Conservation (phyloP, 2,888 invertebrate genomes). For the Caenorhabditis sp. region DNA sequence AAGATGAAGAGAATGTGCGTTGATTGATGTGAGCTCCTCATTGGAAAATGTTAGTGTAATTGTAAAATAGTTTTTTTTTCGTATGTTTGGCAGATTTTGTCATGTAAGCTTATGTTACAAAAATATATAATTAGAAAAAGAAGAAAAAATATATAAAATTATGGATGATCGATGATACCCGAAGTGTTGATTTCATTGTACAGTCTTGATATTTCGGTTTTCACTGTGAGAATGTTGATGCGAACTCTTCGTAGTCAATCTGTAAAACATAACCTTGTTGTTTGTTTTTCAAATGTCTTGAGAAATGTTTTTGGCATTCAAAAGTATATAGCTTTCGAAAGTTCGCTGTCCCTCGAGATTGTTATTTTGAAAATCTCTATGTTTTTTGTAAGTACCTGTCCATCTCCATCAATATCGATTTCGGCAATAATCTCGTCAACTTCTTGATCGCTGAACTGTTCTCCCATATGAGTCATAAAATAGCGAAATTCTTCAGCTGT, state of each 20-base stretch:
- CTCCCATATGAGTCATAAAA: conserved; percentile 71
- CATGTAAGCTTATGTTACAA: not conserved
- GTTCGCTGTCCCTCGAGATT: not conserved
- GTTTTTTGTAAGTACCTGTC: conserved; percentile 56
- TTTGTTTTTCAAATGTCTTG: not conserved
- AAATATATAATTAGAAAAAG: not conserved
- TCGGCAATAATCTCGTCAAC: conserved; percentile 71
- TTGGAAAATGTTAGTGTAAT: conserved; percentile 3
- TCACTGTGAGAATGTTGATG: conserved; percentile 54
- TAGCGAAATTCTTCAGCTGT: conserved; percentile 71
- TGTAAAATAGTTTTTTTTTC: not conserved
- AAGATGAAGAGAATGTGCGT: conserved; percentile 3
- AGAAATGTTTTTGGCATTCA: not conserved
- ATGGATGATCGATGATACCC: not conserved
- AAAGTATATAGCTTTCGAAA: not conserved
- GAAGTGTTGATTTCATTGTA: not conserved
- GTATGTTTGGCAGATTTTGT: not conserved
- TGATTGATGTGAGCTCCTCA: conserved; percentile 1
- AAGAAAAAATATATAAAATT: not conserved
- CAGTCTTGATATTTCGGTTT: not conserved
- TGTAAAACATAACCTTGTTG: conserved; percentile 36
- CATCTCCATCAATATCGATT: conserved; percentile 71
- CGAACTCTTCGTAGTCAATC: conserved; percentile 70
- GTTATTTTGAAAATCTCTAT: not conserved
- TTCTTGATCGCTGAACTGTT: conserved; percentile 70